A percentile compares a stretch with the other conserved stretches of the same genome.
Conservation (phyloP, 2,113 vertebrate species). For the Maccullochella peelii region DNA sequence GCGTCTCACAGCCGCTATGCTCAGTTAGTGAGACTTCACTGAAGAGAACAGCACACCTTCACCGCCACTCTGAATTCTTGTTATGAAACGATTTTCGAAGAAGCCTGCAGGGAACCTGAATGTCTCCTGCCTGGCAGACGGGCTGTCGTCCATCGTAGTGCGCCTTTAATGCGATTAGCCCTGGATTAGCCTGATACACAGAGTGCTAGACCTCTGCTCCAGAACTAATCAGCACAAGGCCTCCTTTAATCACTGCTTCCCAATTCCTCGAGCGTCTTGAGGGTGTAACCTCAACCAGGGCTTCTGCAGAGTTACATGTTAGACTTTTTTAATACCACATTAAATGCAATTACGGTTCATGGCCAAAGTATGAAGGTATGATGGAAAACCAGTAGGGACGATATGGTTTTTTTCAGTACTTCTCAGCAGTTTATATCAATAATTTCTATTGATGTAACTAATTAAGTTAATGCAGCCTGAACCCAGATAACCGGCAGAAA, state of each 20-base stretch:
- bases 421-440: not conserved
- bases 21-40: conserved; percentile 16
- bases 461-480: not conserved
- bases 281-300: not conserved
- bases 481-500: not conserved
- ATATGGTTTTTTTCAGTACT: not conserved
- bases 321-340: not conserved
- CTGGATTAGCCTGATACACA: conserved; percentile 65
- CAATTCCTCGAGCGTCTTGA: not conserved
- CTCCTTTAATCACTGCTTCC: conserved; percentile 10
- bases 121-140: conserved; percentile 25
- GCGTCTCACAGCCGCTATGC: not conserved
- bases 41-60: not conserved
- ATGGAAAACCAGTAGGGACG: not conserved
- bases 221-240: conserved; percentile 19
- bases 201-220: conserved; percentile 32
- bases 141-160: conserved; percentile 20
- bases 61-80: not conserved
- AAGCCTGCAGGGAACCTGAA: not conserved
- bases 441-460: not conserved
- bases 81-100: not conserved
- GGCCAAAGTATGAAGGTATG: not conserved
- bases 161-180: conserved; percentile 77
- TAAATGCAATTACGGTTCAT: too few species aligned
- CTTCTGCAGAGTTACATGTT: not conserved